A percentile compares a stretch with the other conserved stretches of the same genome.
Evolutionary conservation across 2,113 vertebrate species (phyloP).

Genomic region (Sphyrna mokarran): DNA sequence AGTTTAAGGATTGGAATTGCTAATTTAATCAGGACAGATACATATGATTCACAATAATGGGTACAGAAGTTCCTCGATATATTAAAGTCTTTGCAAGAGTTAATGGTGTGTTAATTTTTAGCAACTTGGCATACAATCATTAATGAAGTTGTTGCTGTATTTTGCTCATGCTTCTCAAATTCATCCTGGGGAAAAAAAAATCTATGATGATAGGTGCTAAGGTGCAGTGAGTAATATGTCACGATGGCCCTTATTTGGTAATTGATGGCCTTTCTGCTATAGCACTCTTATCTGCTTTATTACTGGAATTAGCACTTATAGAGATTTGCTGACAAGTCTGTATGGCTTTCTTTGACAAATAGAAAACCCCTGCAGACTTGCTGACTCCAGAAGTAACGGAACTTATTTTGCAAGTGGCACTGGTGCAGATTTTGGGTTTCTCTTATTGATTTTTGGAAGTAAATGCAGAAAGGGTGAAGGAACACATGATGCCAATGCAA

Average conservation of each 20-base stretch:
- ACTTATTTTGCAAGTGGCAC: background rate
- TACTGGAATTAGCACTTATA: background rate
- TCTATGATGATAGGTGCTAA: background rate
- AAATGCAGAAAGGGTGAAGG: background rate
- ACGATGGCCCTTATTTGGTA: background rate
- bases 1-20: background rate
- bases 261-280: background rate
- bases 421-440: background rate
- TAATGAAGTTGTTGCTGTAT: background rate
- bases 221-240: background rate
- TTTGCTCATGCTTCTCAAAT: background rate
- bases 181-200: background rate
- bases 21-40: background rate
- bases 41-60: background rate
- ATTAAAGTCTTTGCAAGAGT: background rate
- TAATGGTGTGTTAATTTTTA: background rate
- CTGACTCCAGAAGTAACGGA: background rate
- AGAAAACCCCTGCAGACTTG: background rate
- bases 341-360: background rate
- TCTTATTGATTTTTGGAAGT: background rate
- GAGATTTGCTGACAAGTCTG: background rate
- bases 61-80: background rate
- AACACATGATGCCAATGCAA: too few relatives aligned
- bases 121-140: background rate
- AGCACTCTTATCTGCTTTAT: background rate